Conservation (phyloP, 2,113 vertebrate species). For the Verasper variegatus region DNA sequence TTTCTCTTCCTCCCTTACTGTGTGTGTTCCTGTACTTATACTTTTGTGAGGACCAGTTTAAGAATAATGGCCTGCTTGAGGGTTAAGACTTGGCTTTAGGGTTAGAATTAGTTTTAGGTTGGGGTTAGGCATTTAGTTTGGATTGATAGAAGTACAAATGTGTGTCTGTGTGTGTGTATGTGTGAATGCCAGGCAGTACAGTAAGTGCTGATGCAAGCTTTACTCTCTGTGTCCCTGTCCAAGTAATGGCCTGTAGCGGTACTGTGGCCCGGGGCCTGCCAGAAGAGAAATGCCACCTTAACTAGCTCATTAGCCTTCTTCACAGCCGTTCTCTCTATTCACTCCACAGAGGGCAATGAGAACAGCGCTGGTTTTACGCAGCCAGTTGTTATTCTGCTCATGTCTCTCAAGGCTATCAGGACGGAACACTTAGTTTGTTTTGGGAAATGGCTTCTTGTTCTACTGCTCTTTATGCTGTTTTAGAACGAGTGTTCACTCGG, state of each 20-base stretch:
- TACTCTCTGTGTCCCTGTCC: conserved; percentile 42
- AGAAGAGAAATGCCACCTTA: conserved; percentile 75
- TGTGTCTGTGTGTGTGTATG: no score
- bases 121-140: no score
- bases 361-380: conserved; percentile 46
- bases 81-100: no score
- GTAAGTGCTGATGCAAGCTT: conserved; percentile 65
- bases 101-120: no score
- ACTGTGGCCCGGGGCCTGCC: conserved; percentile 65
- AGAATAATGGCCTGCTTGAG: no score
- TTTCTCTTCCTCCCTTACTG: not conserved
- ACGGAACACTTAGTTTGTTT: conserved; percentile 51
- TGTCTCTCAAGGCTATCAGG: conserved; percentile 40
- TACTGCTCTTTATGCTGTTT: conserved; percentile 25
- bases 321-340: conserved; percentile 53
- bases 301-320: conserved; percentile 79
- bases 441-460: conserved; percentile 54
- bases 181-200: conserved; percentile 5
- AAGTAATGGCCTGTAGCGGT: conserved; percentile 72
- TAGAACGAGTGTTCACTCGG: conserved; percentile 35
- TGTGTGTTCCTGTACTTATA: not conserved
- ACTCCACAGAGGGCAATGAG: conserved; percentile 51
- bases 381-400: conserved; percentile 53
- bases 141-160: no score
- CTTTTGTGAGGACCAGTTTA: not conserved